phyloP scores from a whole-genome alignment of 2,797 vertebrate species.

The Chrysocyon brachyurus region DNA sequence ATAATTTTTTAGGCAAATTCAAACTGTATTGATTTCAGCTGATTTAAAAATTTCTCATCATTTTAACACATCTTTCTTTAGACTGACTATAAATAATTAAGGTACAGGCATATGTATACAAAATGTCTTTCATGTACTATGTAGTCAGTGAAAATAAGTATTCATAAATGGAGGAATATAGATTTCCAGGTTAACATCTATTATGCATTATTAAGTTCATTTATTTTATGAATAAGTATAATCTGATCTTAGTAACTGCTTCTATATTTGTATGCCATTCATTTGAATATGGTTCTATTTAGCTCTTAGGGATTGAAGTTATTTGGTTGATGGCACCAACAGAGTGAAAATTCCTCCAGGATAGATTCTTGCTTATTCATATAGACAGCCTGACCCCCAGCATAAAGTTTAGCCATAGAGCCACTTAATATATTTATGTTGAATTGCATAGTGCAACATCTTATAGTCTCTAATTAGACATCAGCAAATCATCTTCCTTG shows the following conservation, averaged over 20 bases:
- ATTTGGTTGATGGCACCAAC: not conserved
- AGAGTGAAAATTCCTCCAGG: not conserved
- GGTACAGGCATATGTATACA: not conserved
- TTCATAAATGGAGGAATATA: constrained; percentile 23
- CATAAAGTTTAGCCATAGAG: not conserved
- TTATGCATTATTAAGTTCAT: not conserved
- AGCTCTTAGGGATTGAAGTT: not conserved
- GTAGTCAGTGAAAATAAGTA: constrained; percentile 11
- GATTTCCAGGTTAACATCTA: not conserved
- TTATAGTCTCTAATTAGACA: constrained; percentile 2
- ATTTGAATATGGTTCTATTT: constrained; percentile 15
- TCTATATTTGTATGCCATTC: not conserved
- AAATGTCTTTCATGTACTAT: not conserved
- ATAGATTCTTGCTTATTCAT: not conserved
- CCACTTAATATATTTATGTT: not conserved
- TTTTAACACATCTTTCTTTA: constrained; percentile 11
- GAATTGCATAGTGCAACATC: not conserved
- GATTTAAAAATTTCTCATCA: constrained; percentile 46
- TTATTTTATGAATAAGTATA: constrained; percentile 23
- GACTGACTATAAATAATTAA: constrained; percentile 17
- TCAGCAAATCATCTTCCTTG: not conserved
- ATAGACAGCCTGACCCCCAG: not conserved
- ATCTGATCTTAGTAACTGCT: constrained; percentile 3
- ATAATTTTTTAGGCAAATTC: constrained; percentile 37
- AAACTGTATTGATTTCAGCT: constrained; percentile 47